Evolutionary conservation across 2,888 invertebrate species (phyloP), one percentile per base, ranked within the genome.

Genomic region (Hypselothyrea guttata): DNA sequence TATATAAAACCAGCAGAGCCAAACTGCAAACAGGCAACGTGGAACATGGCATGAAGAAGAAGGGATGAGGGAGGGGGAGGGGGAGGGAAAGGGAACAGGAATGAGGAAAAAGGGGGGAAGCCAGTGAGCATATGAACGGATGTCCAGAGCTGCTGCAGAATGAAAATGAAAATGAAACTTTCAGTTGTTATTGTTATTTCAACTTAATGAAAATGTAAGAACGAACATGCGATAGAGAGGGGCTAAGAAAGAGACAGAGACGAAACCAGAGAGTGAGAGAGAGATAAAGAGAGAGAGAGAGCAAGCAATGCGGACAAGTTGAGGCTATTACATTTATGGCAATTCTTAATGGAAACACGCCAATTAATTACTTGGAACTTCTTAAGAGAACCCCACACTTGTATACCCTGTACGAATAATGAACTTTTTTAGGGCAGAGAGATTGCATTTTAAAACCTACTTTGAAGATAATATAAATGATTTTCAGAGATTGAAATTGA

Each of bases 141-240:
- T 48, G 55, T 59, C 16, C 22, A 22, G 51, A 31, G 58, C 66
- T 58, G 41, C 63, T 52, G 48, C 53, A 37, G 12, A 57, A 60
- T 40, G 30, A 55, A 62, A 57, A 60, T 40, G 30, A 55, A 62
- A 77, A 59, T 42, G 49, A 60, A 69, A 67, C 79, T 83, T 83
- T 76, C 58, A 63, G 48, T 58, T 83, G 73, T 83, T 79, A 83
- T 58, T 83, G 73, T 83, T 79, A 83, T 79, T 83, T 70, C 49
- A 75, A 70, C 76, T 70, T 83, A 83, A 79, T 75, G 84, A 79
- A 83, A 83, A 79, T 70, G 73, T 83, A 75, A 69, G 75, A 75
- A n/a, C n/a, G n/a, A 40, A 72, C 58, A 52, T 28, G 2, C 8
- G 37, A 34, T 11, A 2, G 4, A 4, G n/a, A 7, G 7, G 15